Base-by-base conservation (phyloP, 2,797 vertebrate species). In the Capromys pilorides region DNA sequence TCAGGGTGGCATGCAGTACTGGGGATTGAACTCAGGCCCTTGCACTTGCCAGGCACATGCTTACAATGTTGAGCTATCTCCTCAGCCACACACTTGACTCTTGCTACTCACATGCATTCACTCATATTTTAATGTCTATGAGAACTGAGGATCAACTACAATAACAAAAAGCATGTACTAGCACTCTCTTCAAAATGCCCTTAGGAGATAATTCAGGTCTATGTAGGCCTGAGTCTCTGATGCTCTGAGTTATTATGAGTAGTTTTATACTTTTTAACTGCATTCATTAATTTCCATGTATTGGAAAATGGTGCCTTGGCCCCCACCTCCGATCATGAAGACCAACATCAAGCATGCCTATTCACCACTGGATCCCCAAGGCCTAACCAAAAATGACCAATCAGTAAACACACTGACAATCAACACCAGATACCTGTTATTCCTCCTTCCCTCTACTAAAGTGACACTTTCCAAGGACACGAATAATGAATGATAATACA, bases 101-200 rank as follows among this genome's bases (percentile, higher is more conserved):
- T 57, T 57, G 16, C 36, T 51, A 49, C 71, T 90, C 41, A 3
- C 8, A 59, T 31, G 67, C 39, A 80, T 36, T 80, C 54, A 83
- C 59, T 81, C 66, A 62, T 41, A 94, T 90, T 71, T 91, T 90
- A 94, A 91, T 82, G 84, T 91, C 87, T 92, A 28, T 61, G 45
- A 86, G 93, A 96, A 93, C 86, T 6, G 26, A 91, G 84, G n/a
- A 87, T n/a, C 75, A 77, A 61, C 26, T 54, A 24, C 33, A 85
- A 79, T 28, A 41, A 49, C 57, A 86, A 75, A 86, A 86, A 90
- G 28, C 71, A 41, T 12, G 12, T 9, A 24, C 9, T 62, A 84
- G 16, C 36, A 51, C 62, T 67, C 75, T 75, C 61, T 54, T 19
- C 57, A 69, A 88, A 90, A 84, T 0, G 8, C 66, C 73, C 88